Base-by-base conservation (phyloP, 2,888 invertebrate species). In the Unio pictorum region DNA sequence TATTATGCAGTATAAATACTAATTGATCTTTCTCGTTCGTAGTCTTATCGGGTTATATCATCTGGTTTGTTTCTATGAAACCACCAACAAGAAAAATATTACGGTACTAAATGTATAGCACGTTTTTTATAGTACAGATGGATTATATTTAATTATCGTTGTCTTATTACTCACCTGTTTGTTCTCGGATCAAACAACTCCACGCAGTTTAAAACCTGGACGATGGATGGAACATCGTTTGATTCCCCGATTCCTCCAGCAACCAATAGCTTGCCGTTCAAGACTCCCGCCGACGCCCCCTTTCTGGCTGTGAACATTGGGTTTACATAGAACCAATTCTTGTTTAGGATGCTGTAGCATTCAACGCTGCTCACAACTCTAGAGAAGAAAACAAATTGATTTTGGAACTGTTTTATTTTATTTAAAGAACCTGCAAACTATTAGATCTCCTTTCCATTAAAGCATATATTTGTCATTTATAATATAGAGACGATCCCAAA, bases 281-380 rank as follows among this genome's bases (percentile, higher is more conserved):
- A 66, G 11, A 69, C 60, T 0, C 80, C 72, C 4, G 78, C 81
- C 11, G 74, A 67, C 15, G 80, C 75, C 3, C 77, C 83, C 15
- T 77, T 72, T 8, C 84, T 62, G 18, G 79, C 71, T 15, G 55
- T 64, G 5, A 59, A 67, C 74, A 84, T 75, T 1, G 81, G 64
- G 20, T 75, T 56, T 0, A 80, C 72, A 45, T 57, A 67, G 8
- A 66, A 61, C 86, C 86, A 86, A 1, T 34, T 68, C 65, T 82
- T 72, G 4, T 73, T 76, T 11, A 56, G 60, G 0, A 78, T 79
- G 64, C 84, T 76, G 69, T 82, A 86, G 30, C 79, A 75, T 68
- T 85, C 86, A 8, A 81, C 82, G 5, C 80, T 66, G 26, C 68
- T 66, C 54, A 83, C 64, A 1, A 82, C 77, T 23, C 85, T 85